Conservation (phyloP, 2,797 vertebrate species). For the Rhinichthys osculus region DNA sequence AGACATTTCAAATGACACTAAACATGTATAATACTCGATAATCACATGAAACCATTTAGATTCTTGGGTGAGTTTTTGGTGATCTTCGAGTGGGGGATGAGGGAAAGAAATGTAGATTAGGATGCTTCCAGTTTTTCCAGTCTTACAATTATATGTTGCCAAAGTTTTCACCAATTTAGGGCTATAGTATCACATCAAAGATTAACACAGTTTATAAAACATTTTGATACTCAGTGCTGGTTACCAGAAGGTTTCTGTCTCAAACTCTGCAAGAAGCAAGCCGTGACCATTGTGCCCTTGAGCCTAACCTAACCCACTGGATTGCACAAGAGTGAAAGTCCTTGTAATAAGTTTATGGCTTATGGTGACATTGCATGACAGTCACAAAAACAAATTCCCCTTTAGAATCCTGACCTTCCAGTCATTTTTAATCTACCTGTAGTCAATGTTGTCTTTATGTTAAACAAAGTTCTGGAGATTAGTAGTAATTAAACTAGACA, state of each 20-base stretch:
- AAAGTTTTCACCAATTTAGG: not conserved
- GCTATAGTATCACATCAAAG: not conserved
- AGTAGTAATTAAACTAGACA: conserved; percentile 2
- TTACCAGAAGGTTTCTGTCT: not conserved
- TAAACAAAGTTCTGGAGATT: not conserved
- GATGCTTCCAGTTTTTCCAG: too few species aligned
- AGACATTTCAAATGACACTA: too few species aligned
- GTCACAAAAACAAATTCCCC: not conserved
- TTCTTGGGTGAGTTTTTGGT: too few species aligned
- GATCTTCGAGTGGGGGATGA: too few species aligned
- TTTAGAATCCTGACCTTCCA: not conserved
- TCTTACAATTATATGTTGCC: not conserved
- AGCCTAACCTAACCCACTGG: not conserved
- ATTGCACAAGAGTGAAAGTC: not conserved
- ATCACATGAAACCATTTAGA: too few species aligned
- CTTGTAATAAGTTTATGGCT: not conserved
- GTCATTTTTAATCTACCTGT: not conserved
- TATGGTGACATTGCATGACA: not conserved
- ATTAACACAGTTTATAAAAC: not conserved
- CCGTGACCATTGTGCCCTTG: not conserved
- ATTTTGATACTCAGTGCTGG: not conserved
- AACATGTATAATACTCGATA: too few species aligned
- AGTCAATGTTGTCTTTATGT: not conserved
- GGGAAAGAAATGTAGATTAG: too few species aligned
- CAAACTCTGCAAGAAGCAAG: not conserved